Conservation (phyloP, 2,113 vertebrate species). For the Nicator chloris region DNA sequence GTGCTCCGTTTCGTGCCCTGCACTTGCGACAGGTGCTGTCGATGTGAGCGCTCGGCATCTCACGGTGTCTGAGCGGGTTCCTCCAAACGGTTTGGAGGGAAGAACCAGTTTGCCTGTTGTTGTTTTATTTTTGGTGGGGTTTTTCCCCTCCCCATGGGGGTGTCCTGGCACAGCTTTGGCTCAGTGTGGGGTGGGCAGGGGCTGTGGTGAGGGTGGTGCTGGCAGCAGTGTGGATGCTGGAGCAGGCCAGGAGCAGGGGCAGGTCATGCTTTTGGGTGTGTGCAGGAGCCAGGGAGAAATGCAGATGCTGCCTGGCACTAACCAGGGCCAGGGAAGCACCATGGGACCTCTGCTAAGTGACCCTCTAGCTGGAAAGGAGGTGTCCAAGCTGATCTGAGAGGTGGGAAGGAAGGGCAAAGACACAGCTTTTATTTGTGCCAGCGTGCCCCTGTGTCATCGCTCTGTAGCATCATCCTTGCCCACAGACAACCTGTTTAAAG, state of each 20-base stretch:
- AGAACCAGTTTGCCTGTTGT: background rate
- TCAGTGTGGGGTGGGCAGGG: accelerated
- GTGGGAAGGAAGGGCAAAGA: background rate
- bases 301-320: background rate
- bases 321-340: background rate
- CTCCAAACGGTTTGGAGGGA: too few relatives aligned
- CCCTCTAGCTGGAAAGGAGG: accelerated
- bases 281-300: background rate
- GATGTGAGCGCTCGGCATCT: background rate
- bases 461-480: background rate
- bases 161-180: background rate
- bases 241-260: too few relatives aligned
- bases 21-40: background rate
- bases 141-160: accelerated
- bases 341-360: background rate
- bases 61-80: background rate
- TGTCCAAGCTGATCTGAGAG: background rate
- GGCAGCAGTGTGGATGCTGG: background rate
- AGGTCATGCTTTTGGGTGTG: accelerated
- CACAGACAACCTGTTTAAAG: background rate
- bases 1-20: background rate
- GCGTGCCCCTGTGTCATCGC: accelerated
- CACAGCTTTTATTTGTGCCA: background rate
- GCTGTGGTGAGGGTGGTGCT: background rate
- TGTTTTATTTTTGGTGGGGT: background rate